Base-by-base conservation (phyloP, 1,140 invertebrate species). In the Antheraea mylitta region DNA sequence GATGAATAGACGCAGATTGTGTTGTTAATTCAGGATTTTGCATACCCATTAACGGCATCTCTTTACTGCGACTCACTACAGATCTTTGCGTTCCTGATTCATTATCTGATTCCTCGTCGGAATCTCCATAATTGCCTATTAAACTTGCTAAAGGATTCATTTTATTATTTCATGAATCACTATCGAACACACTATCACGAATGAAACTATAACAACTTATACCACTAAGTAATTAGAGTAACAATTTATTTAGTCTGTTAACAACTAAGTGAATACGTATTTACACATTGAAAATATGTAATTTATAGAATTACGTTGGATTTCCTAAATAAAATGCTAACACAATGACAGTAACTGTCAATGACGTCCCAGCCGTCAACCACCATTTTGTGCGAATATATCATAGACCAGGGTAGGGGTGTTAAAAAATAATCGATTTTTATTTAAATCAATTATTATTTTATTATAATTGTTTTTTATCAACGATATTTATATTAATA, bases 61-160 rank as follows among this genome's bases (percentile, higher is more conserved):
- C 13, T 19, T 8, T 62, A 19, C 0, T 18, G 36, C 18, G 22
- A 37, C 63, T 13, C 10, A 58, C 60, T 18, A 18, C 42, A 38
- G 37, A 22, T 19, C 67, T 67, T 19, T 68, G 30, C n/a, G 62
- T 19, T 64, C 67, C 18, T 58, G 58, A 22, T 8, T 71, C 77
- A 66, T 86, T 83, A 18, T 89, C 88, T 11, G 80, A 83, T 37
- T 89, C 87, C 10, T 89, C 86, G 48, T 88, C 89, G 9, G 89
- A 89, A 76, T 91, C 87, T 18, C 85, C 87, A 62, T 91, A 91
- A 69, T 79, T 88, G n/a, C 77, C 86, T 7, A 91, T 79, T 18
- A 91, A 78, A 18, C 89, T 81, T 30, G 77, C 81, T 68, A 91
- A 74, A 16, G 87, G 79, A 67, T 89, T 91, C 5, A 72, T 19